phyloP scores from a whole-genome alignment of 2,797 vertebrate genomes.

The Myiotriccus ornatus region DNA sequence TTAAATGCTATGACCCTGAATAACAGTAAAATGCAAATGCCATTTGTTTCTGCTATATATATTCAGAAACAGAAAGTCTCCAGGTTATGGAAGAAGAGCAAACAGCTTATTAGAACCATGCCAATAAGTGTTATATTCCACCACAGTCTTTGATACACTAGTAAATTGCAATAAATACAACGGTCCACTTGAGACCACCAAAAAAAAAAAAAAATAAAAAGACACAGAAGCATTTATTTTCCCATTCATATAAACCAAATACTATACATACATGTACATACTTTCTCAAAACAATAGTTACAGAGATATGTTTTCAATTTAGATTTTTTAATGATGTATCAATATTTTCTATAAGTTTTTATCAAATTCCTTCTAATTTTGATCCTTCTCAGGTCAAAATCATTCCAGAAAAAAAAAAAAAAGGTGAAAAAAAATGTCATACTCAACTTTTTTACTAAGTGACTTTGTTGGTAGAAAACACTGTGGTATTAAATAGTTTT shows the following conservation, averaged over 20 bases:
- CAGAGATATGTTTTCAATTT: background rate
- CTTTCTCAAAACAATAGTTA: background rate
- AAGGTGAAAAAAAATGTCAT: background rate
- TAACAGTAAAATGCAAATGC: background rate
- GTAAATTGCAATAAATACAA: background rate
- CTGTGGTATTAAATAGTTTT: background rate
- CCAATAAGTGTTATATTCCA: background rate
- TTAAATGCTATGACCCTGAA: background rate
- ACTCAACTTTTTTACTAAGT: rapidly evolving
- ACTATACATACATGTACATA: background rate
- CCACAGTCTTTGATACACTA: background rate
- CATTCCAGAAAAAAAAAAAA: background rate
- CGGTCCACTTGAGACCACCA: background rate
- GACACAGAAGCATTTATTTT: background rate
- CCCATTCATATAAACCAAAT: background rate
- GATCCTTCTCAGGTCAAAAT: background rate
- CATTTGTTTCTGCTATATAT: background rate
- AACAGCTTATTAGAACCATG: background rate
- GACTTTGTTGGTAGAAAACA: background rate
- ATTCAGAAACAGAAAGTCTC: background rate
- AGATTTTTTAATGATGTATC: background rate
- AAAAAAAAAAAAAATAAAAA: background rate
- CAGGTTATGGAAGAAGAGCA: background rate
- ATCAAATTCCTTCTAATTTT: background rate
- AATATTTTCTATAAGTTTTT: background rate